Conservation (phyloP, 2,888 invertebrate species). For the Tenthredo amoena region DNA sequence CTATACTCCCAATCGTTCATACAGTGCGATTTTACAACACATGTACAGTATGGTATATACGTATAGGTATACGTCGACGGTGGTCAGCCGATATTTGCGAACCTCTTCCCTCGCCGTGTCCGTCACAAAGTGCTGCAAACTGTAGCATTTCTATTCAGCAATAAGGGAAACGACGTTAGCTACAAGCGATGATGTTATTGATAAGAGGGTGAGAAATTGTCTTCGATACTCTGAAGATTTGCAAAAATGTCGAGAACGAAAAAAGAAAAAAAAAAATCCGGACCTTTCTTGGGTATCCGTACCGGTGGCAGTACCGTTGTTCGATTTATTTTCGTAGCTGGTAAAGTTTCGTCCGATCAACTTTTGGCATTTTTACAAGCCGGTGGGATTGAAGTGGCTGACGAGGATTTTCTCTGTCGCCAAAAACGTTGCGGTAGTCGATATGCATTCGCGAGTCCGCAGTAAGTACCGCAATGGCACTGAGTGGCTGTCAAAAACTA, state of each 20-base stretch:
- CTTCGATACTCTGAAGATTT: neutral
- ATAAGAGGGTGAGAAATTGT: neutral
- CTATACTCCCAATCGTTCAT: neutral
- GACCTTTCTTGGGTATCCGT: neutral
- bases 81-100: conserved; percentile 31
- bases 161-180: neutral
- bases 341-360: conserved; percentile 39
- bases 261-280: neutral
- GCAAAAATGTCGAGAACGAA: neutral
- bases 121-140: neutral
- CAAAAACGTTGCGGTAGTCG: conserved; percentile 14
- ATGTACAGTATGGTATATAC: neutral
- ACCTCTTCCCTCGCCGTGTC: conserved; percentile 32
- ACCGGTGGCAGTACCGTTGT: neutral
- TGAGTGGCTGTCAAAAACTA: conserved; percentile 36
- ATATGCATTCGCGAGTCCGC: conserved; percentile 24
- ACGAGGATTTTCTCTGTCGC: conserved; percentile 35
- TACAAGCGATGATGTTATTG: neutral
- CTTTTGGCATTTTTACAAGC: conserved; percentile 31
- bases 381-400: conserved; percentile 26
- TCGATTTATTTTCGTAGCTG: neutral
- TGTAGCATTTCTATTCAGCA: neutral
- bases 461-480: conserved; percentile 33
- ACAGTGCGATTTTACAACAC: conserved; percentile 1
- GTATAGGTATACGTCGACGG: neutral